Evolutionary conservation across 2,888 invertebrate genomes (phyloP).

Genomic region (Agrochola macilenta): DNA sequence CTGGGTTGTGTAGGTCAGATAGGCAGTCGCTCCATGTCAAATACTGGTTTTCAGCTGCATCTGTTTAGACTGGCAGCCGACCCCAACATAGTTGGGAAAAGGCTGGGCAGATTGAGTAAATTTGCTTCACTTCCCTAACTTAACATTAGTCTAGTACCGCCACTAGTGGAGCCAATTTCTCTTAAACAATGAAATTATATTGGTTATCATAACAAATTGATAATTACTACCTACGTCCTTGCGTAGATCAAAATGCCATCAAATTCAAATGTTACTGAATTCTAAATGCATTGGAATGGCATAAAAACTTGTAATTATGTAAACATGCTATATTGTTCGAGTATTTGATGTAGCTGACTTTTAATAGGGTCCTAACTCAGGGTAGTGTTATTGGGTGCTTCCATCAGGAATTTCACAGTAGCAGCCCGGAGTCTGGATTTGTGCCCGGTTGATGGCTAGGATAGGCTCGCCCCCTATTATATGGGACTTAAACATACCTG

Average conservation of each 20-base stretch:
- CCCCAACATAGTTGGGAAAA: too few species aligned
- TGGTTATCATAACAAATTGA: slow-evolving; percentile 17
- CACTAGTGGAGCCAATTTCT: too few species aligned
- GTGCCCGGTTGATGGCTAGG: neutral
- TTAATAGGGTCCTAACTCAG: too few species aligned
- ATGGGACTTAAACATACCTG: neutral
- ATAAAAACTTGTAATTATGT: neutral
- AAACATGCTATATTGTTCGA: neutral
- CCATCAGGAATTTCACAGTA: neutral
- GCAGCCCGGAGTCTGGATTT: neutral
- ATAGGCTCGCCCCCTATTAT: neutral
- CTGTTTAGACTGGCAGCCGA: too few species aligned
- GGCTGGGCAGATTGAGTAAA: too few species aligned
- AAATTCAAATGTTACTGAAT: slow-evolving; percentile 17
- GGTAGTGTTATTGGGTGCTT: neutral
- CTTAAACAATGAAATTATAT: neutral
- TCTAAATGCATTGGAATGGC: neutral
- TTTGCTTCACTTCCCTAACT: too few species aligned
- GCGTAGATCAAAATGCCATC: slow-evolving; percentile 37
- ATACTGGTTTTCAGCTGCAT: too few species aligned
- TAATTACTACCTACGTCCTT: neutral
- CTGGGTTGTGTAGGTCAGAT: too few species aligned
- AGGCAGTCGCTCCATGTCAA: too few species aligned
- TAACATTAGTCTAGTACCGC: too few species aligned
- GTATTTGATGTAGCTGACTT: too few species aligned